Percentiles rank a stretch among this genome's conserved stretches.
Evolutionary conservation across 2,113 vertebrate genomes (phyloP).

Genomic region (Rhinogobius similis): DNA sequence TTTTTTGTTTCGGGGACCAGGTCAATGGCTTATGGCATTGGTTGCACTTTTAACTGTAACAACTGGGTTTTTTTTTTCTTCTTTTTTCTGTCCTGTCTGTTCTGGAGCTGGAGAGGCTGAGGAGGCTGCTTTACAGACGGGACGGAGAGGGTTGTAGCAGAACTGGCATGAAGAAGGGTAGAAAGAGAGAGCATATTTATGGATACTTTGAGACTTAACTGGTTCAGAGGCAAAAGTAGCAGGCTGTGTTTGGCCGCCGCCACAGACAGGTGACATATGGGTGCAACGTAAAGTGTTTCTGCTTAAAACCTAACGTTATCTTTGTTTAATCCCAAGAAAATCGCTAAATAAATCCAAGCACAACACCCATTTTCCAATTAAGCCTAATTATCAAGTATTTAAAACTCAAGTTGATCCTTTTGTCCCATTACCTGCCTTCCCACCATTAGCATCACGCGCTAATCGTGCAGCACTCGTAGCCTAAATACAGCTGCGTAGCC

Average conservation of each 20-base stretch:
- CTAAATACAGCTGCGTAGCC: slow-evolving; percentile 52
- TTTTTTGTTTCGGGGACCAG: no score
- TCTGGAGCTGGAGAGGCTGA: no score
- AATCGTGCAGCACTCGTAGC: slow-evolving; percentile 45
- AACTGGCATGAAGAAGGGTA: no score
- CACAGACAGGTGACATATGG: neutral
- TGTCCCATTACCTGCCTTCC: slow-evolving; percentile 47
- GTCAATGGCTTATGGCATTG: no score
- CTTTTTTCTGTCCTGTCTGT: no score
- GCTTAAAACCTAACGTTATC: neutral
- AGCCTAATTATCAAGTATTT: neutral
- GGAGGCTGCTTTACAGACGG: no score
- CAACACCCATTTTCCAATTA: slow-evolving; percentile 18
- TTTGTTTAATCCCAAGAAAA: neutral
- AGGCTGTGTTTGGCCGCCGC: no score
- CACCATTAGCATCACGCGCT: slow-evolving; percentile 43
- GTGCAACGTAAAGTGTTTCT: neutral
- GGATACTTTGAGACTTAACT: no score
- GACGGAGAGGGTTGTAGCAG: no score
- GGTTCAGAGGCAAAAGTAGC: neutral
- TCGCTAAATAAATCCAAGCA: neutral
- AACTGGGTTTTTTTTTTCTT: no score
- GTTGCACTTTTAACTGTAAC: no score
- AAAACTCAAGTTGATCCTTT: slow-evolving; percentile 13
- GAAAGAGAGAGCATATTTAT: no score